phyloP scores from a whole-genome alignment of 2,888 invertebrate genomes.

The Luperina nickerlii region DNA sequence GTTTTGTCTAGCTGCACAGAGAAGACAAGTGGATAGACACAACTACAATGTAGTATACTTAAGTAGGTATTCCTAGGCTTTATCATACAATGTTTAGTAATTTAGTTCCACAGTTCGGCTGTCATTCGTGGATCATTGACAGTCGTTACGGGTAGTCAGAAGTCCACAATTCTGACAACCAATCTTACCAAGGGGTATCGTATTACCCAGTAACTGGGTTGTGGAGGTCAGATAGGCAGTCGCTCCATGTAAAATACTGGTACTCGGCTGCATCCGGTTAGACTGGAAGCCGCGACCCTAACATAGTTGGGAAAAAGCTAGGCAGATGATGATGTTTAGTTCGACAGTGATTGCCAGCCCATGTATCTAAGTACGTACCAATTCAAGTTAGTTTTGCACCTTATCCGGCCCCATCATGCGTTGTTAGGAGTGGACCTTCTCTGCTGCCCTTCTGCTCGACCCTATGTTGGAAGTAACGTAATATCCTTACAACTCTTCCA shows the following conservation, averaged over 20 bases:
- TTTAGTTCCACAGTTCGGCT: neutral
- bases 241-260: neutral
- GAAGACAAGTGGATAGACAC: neutral
- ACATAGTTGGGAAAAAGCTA: neutral
- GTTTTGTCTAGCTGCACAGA: neutral
- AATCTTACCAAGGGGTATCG: neutral
- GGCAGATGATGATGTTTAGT: neutral
- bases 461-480: slow-evolving; percentile 34
- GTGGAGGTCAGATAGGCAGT: neutral
- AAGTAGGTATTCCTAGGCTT: neutral
- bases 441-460: neutral
- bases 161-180: neutral
- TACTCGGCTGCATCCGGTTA: neutral
- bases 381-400: neutral
- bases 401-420: neutral
- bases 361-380: neutral
- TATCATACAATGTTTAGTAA: neutral
- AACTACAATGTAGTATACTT: neutral
- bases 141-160: neutral
- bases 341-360: neutral
- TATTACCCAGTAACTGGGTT: neutral
- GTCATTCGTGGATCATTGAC: neutral
- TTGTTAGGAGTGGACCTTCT: slow-evolving; percentile 21
- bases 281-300: neutral
- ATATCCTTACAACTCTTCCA: slow-evolving; percentile 45